Base-by-base conservation (phyloP, 2,113 vertebrate species). In the Lepisosteus oculatus region DNA sequence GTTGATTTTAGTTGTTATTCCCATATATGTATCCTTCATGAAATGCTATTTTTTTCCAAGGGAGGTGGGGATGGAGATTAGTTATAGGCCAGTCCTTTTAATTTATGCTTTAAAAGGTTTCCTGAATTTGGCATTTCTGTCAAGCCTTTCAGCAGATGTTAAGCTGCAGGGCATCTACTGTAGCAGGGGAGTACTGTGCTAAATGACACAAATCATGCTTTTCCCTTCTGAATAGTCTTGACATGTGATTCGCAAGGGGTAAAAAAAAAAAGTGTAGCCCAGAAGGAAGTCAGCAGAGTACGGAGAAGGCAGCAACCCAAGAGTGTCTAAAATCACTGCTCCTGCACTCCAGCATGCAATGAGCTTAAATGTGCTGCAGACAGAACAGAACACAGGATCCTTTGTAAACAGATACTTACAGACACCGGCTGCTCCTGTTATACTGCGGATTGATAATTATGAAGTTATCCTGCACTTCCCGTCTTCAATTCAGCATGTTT, bases 31-130 rank as follows among this genome's bases (percentile, higher is more conserved):
- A 51, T 51, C 77, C 80, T 81, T 86, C 72, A 73, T 81, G 78
- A 8, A 11, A 61, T 3, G 54, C 17, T 2, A 62, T 67, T 80
- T 77, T 74, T 74, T 84, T 83, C 86, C 83, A 84, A 77, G 80
- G 87, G 88, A 87, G 84, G 85, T 71, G 29, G 29, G 29, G 29
- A 1, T 81, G 87, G 84, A 86, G 88, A 89, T 90, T 82, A 88
- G 83, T 88, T 86, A 84, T 84, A 88, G 85, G 86, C 81, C 71
- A 47, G 81, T 84, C 79, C 78, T 9, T 91, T 90, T 87, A 89
- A 89, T 90, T 91, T 90, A 89, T 88, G 85, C 61, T 86, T 81
- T 85, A 85, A 78, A 88, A 86, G 84, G 85, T 84, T 87, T 86
- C 84, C 86, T 87, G 87, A 78, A 61, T 78, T 13, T n/a, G 8